Percentiles rank a stretch among this genome's conserved stretches.
Conservation (phyloP, 2,113 vertebrate species). For the Pogona vitticeps region DNA sequence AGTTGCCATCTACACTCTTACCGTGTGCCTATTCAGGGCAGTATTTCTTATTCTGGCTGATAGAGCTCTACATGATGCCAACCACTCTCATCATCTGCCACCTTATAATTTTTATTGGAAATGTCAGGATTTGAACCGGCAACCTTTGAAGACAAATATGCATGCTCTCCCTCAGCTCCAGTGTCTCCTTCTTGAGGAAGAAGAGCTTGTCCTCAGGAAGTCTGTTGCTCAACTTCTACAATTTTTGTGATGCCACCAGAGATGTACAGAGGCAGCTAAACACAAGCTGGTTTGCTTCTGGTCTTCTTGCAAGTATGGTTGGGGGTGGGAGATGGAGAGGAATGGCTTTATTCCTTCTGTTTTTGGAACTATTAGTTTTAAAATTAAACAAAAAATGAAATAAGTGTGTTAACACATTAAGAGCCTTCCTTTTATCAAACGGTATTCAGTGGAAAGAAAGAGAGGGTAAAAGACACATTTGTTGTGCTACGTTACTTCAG, state of each 20-base stretch:
- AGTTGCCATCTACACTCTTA: too few relatives aligned
- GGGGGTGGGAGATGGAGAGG: not conserved
- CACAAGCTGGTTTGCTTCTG: too few relatives aligned
- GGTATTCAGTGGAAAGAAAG: constrained; percentile 26
- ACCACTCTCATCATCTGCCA: not conserved
- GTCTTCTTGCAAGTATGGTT: not conserved
- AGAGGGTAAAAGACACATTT: constrained; percentile 22
- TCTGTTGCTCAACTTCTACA: not conserved
- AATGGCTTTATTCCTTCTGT: not conserved
- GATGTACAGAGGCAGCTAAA: not conserved
- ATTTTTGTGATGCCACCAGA: not conserved
- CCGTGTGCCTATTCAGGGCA: too few relatives aligned
- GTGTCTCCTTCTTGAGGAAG: not conserved
- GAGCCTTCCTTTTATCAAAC: constrained; percentile 16
- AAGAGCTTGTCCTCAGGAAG: not conserved
- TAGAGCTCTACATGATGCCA: not conserved
- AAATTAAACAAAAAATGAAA: constrained; percentile 7
- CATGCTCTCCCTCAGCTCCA: too few relatives aligned
- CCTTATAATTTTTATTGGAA: not conserved
- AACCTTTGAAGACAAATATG: too few relatives aligned
- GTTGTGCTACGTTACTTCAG: constrained; percentile 42
- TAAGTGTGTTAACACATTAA: constrained; percentile 25
- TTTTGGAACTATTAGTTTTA: not conserved
- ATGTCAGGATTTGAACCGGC: not conserved
- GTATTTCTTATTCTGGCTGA: too few relatives aligned